Percentiles rank a stretch among this genome's conserved stretches.
These are phyloP conservation scores for Festucalex cinctus DNA, from an alignment of 2,113 vertebrate genomes.

Conservation along the genomic window DNA sequence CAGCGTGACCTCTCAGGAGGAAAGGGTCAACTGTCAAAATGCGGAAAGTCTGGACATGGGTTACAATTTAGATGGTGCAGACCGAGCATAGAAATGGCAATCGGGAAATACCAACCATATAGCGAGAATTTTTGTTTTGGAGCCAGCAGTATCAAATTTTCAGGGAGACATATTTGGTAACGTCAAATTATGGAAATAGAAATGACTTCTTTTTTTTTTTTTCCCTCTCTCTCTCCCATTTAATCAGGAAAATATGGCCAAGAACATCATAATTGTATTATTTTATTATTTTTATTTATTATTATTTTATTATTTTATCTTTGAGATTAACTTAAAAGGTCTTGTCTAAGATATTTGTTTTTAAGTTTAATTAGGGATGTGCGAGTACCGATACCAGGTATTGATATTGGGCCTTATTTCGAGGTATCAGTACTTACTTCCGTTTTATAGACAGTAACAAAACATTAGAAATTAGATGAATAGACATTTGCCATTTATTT, in stretches of 20 bases:
- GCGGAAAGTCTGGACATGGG: slow-evolving; percentile 32
- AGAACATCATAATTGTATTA: neutral
- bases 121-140: slow-evolving; percentile 20
- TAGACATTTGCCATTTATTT: no score
- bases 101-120: slow-evolving; percentile 33
- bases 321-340: neutral
- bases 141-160: slow-evolving; percentile 26
- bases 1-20: slow-evolving; percentile 40
- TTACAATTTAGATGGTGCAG: slow-evolving; percentile 8
- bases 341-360: neutral
- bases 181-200: neutral
- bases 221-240: neutral
- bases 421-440: neutral
- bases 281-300: neutral
- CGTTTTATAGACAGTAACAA: neutral
- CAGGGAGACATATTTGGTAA: neutral
- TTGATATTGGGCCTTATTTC: no score
- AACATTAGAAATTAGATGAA: neutral
- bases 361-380: no score
- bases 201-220: neutral
- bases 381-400: no score
- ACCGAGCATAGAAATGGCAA: slow-evolving; percentile 26
- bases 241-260: neutral
- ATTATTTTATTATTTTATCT: neutral
- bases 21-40: slow-evolving; percentile 50